Evolutionary conservation across 2,888 invertebrate genomes (phyloP).

Genomic region (Eupeodes latifasciatus): DNA sequence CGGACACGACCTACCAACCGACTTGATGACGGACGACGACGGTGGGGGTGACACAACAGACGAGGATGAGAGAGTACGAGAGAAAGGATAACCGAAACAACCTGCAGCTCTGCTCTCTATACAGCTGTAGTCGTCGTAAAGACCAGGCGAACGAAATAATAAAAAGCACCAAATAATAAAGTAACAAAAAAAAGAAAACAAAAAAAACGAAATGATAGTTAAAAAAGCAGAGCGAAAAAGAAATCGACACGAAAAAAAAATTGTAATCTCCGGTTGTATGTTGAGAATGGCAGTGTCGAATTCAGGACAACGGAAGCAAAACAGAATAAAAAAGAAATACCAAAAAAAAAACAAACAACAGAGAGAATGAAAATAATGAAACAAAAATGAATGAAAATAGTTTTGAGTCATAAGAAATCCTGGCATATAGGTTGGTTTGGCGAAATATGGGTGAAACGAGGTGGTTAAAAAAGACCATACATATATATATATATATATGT

Average conservation of each 20-base stretch:
- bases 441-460: conserved; percentile 40
- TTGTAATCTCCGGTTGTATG: conserved; percentile 76
- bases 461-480: conserved; percentile 24
- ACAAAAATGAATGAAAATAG: conserved; percentile 72
- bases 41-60: too few species aligned
- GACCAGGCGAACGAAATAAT: conserved; percentile 48
- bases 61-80: conserved; percentile 24
- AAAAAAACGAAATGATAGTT: conserved; percentile 11
- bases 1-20: not conserved
- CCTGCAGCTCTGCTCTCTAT: conserved; percentile 65
- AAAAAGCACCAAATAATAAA: not conserved
- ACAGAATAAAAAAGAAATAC: conserved; percentile 61
- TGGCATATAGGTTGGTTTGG: conserved; percentile 58
- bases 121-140: conserved; percentile 67
- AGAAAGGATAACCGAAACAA: conserved; percentile 68
- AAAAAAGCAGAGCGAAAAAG: conserved; percentile 52
- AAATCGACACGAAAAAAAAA: conserved; percentile 54
- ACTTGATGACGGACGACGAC: not conserved
- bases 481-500: not conserved
- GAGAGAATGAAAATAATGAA: conserved; percentile 51
- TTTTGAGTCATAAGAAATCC: conserved; percentile 73
- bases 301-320: conserved; percentile 77
- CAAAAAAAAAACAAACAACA: conserved; percentile 42
- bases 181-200: conserved; percentile 15
- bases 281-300: conserved; percentile 75